Evolutionary conservation across 2,113 vertebrate genomes (phyloP).

Genomic region (Neoarius graeffei): DNA sequence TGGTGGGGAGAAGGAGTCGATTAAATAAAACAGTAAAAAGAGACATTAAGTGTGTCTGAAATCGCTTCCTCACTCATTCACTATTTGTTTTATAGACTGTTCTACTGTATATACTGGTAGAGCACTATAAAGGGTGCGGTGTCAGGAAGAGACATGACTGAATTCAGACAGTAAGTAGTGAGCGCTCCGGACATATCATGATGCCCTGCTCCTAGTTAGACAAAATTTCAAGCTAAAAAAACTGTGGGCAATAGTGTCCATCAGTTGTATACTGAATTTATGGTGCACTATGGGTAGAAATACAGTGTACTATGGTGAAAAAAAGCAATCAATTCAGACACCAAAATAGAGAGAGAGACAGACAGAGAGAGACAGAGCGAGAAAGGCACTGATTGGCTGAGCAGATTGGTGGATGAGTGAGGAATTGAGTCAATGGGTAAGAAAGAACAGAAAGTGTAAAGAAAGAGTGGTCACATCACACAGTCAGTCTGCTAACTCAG

Average conservation of each 20-base stretch:
- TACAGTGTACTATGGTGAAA: neutral
- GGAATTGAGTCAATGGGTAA: neutral
- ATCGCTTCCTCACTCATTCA: neutral
- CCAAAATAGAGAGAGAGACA: neutral
- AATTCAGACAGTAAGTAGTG: neutral
- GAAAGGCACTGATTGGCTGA: slow-evolving; percentile 6
- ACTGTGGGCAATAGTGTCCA: neutral
- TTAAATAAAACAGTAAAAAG: slow-evolving; percentile 1
- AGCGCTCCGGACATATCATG: neutral
- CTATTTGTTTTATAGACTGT: neutral
- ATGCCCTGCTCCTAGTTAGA: neutral
- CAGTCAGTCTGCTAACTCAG: neutral
- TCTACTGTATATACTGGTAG: no score
- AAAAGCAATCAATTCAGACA: neutral
- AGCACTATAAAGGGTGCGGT: neutral
- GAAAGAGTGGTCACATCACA: neutral
- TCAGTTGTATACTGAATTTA: neutral
- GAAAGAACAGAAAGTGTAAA: slow-evolving; percentile 5
- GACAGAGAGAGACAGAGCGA: neutral
- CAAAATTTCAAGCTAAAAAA: neutral
- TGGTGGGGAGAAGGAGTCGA: neutral
- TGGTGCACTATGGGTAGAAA: neutral
- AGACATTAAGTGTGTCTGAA: neutral
- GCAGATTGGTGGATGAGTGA: slow-evolving; percentile 8
- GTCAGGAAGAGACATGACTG: neutral